These are phyloP conservation scores for Podargus strigoides DNA, from an alignment of 2,797 vertebrate genomes.

Conservation along the genomic window DNA sequence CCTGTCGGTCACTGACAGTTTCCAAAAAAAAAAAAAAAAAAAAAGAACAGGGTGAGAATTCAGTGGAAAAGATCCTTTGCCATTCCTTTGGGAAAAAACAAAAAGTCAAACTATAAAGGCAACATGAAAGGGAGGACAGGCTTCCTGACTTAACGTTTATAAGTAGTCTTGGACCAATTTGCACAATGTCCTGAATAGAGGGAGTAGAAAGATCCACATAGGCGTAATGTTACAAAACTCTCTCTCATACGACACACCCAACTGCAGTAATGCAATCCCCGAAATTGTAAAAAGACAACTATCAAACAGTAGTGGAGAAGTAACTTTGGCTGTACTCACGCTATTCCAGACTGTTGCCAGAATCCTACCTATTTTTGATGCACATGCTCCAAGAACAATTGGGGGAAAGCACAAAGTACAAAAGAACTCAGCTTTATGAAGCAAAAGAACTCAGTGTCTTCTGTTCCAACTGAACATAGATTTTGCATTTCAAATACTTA, in stretches of 20 bases:
- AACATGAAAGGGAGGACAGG: background rate
- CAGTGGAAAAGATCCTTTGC: slow-evolving; percentile 2
- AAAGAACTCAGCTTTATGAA: too few relatives aligned
- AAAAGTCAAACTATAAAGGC: too few relatives aligned
- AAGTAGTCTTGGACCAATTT: background rate
- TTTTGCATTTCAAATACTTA: background rate
- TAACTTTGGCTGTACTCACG: background rate
- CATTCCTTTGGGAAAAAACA: background rate
- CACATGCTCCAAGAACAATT: background rate
- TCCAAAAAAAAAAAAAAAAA: slow-evolving; percentile 9
- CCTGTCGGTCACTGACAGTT: background rate
- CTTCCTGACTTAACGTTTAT: background rate
- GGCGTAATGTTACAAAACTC: background rate
- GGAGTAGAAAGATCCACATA: background rate
- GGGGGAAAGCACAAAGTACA: background rate
- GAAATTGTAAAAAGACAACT: background rate
- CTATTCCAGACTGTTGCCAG: background rate
- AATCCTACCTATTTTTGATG: background rate
- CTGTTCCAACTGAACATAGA: background rate
- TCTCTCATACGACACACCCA: background rate
- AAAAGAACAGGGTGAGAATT: background rate
- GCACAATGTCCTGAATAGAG: background rate
- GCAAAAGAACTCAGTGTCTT: background rate
- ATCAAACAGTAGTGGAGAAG: background rate
- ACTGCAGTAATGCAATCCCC: background rate